Evolutionary conservation across 2,797 vertebrate genomes (phyloP), one percentile per base, ranked within the genome.

Genomic region (Triplophysa bombifrons): DNA sequence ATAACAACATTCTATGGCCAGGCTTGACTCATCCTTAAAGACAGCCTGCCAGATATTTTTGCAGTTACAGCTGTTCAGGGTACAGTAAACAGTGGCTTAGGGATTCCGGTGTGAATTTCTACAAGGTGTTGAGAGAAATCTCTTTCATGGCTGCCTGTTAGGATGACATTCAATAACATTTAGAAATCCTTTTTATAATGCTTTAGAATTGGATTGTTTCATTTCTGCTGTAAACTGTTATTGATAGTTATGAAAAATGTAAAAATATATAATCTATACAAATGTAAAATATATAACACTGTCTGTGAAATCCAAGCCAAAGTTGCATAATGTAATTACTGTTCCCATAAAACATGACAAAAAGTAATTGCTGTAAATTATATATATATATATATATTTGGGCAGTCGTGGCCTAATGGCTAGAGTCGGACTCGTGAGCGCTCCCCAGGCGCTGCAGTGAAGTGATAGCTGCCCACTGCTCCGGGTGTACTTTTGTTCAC

Each of bases 1-100:
- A 68, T 78, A 78, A 80, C 70, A 58, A 73, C 71, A 82, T 82
- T 82, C 82, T 68, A 68, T 84, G 80, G 76, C 73, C 79, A 38
- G 27, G 61, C 41, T 79, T 80, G 77, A 83, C 63, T 85, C 83
- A 83, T 83, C 67, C 55, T 72, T 63, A 68, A 17, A 64, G 50
- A 75, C 50, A 80, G 27, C 34, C 58, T 72, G 73, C 55, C 68
- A 80, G 74, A 84, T 80, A 83, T 55, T 56, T 64, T 55, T 79
- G 64, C 64, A 73, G 73, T 69, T 55, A 74, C 74, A 82, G 82
- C 82, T 84, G 82, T 83, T 83, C 70, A 67, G 34, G 38, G 50
- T 64, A 75, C 82, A 74, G 69, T 84, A 84, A 83, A 86, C 60
- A 75, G 27, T 73, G 38, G 46, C 76, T 74, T 46, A 34, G 78